phyloP scores from a whole-genome alignment of 1,140 invertebrate species.

The Condylostylus longicornis region DNA sequence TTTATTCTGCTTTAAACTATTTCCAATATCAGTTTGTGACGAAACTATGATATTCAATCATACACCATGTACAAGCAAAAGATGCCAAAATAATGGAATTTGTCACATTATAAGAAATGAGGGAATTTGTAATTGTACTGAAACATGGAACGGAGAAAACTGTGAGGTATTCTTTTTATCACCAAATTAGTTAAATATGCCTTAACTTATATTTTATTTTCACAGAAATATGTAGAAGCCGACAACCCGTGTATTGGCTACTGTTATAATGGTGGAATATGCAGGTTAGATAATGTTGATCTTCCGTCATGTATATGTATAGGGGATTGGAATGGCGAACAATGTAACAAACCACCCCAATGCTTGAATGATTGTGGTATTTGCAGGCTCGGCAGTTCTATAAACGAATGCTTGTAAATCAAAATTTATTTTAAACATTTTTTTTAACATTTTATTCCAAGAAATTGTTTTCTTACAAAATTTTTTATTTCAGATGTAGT shows the following conservation, averaged over 20 bases:
- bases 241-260: slow-evolving; percentile 43
- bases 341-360: slow-evolving; percentile 35
- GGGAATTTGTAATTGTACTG: slow-evolving; percentile 43
- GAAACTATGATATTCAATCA: slow-evolving; percentile 13
- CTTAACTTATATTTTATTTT: background rate
- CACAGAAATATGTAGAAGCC: slow-evolving; percentile 34
- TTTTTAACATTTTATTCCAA: background rate
- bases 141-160: slow-evolving; percentile 46
- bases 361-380: slow-evolving; percentile 44
- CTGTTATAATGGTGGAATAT: slow-evolving; percentile 43
- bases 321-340: slow-evolving; percentile 39
- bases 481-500: slow-evolving; percentile 10
- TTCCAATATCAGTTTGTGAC: slow-evolving; percentile 21
- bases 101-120: slow-evolving; percentile 26
- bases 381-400: slow-evolving; percentile 33
- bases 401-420: slow-evolving; percentile 35
- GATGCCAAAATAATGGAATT: slow-evolving; percentile 24
- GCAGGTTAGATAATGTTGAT: slow-evolving; percentile 28
- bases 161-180: slow-evolving; percentile 36
- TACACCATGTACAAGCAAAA: slow-evolving; percentile 24
- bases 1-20: background rate
- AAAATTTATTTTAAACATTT: background rate
- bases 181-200: background rate
- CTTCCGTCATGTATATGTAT: slow-evolving; percentile 40
- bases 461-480: background rate